Conservation (phyloP, 1,140 invertebrate species). For the Lepidurus arcticus region DNA sequence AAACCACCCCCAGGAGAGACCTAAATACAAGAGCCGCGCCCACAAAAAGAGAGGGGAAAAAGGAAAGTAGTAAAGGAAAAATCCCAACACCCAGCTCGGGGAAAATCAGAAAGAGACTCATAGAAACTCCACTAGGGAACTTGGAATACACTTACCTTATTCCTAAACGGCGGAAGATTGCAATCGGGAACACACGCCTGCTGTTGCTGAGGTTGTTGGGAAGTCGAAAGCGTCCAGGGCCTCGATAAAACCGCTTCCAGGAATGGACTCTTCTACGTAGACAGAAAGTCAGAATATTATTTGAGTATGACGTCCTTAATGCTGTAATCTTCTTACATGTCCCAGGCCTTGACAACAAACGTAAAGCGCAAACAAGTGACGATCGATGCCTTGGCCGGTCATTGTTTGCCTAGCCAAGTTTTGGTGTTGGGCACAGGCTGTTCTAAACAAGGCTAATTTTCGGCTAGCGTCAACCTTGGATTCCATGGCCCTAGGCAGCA, state of each 20-base stretch:
- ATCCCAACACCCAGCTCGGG: neutral
- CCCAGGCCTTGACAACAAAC: conserved; percentile 50
- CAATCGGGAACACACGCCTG: conserved; percentile 46
- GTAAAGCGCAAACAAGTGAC: conserved; percentile 54
- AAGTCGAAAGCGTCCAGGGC: conserved; percentile 52
- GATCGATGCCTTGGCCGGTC: conserved; percentile 48
- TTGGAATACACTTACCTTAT: conserved; percentile 41
- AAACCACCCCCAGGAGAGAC: conserved; percentile 50
- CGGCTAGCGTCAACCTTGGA: neutral
- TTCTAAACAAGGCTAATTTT: conserved; percentile 37
- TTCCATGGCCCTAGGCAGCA: conserved; percentile 24
- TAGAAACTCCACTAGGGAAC: conserved; percentile 14
- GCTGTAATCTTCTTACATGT: conserved; percentile 43
- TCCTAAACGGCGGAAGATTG: conserved; percentile 45
- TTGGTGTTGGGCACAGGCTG: conserved; percentile 44
- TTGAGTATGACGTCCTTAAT: conserved; percentile 19
- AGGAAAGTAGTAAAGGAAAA: conserved; percentile 28
- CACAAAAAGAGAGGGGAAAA: conserved; percentile 23
- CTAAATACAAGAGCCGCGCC: conserved; percentile 34
- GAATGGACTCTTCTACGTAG: conserved; percentile 47
- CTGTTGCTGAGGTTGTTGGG: conserved; percentile 53
- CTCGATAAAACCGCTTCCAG: conserved; percentile 47
- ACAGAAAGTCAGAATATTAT: conserved; percentile 27
- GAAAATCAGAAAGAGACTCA: conserved; percentile 25
- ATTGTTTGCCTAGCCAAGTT: conserved; percentile 47